phyloP scores from a whole-genome alignment of 2,797 vertebrate species.

The Okamejei kenojei region DNA sequence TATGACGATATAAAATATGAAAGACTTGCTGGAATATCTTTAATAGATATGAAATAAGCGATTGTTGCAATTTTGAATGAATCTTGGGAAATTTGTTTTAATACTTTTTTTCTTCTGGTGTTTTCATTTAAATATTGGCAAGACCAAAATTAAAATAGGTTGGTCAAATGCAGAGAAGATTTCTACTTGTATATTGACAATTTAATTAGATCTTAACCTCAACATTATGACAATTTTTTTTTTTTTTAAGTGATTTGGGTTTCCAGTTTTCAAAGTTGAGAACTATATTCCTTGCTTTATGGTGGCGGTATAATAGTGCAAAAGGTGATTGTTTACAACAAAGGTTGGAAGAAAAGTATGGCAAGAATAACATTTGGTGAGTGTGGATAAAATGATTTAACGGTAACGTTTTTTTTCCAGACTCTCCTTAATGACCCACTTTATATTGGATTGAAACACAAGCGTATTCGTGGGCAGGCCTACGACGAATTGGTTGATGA shows the following conservation, averaged over 20 bases:
- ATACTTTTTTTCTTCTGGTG: too few relatives aligned
- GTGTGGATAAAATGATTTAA: neutral
- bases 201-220: neutral
- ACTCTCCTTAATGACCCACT: slow-evolving; percentile 80
- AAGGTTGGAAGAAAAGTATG: neutral
- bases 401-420: slow-evolving; percentile 58
- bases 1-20: neutral
- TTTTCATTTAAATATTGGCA: neutral
- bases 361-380: neutral
- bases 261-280: neutral
- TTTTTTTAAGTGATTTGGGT: too few relatives aligned
- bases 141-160: neutral
- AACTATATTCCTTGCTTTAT: neutral
- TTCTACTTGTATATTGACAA: neutral
- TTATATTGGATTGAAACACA: slow-evolving; percentile 95
- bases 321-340: neutral
- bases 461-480: slow-evolving; percentile 78
- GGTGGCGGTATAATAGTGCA: neutral
- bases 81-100: neutral
- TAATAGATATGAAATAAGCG: neutral
- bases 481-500: slow-evolving; percentile 91
- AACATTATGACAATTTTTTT: neutral
- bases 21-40: neutral
- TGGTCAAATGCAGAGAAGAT: too few relatives aligned
- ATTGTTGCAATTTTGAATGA: neutral